Evolutionary conservation across 2,797 vertebrate genomes (phyloP), one percentile per base, ranked within the genome.

Genomic region (Sylvilagus floridanus): DNA sequence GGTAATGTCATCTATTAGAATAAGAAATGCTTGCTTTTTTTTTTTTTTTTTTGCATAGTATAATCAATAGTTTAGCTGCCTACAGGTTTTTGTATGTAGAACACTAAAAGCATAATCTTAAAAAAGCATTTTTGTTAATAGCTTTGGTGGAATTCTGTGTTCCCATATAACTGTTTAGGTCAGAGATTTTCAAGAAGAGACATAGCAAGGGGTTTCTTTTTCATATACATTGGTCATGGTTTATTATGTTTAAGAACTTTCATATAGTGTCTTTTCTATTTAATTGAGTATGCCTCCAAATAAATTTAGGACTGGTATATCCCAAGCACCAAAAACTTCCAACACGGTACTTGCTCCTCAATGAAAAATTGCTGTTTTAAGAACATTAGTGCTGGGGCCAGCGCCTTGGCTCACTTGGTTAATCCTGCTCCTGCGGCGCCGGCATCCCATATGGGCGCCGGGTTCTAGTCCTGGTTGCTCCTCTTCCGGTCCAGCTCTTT

Each of bases 1-100:
- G 73, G 28, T 89, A 63, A 85, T 87, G 78, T 92, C 91, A 76
- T 79, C 54, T 90, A 13, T 79, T 89, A 95, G 87, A 95, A 68
- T 93, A 83, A 76, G 86, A 95, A 97, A 84, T 94, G 50, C 82
- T 94, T 91, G 72, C 60, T 94, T 95, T 97, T 88, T 91, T 37
- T 37, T 37, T 37, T 37, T 37, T 37, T 37, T 37, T 37, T 37
- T 37, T 37, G 37, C 37, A 37, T 91, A 26, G 57, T 72, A 14
- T 91, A 92, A 84, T 79, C 90, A 83, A 81, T 26, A 90, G 50
- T 93, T 90, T 86, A 87, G 68, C 12, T 77, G 28, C 35, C 54
- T 94, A n/a, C 1, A 84, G 22, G 50, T 68, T 89, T 78, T 90
- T 79, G 57, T 47, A 35, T 91, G 35, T 84, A 75, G 21, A 93